Evolutionary conservation across 2,797 vertebrate species (phyloP).

Genomic region (Heterohyrax brucei): DNA sequence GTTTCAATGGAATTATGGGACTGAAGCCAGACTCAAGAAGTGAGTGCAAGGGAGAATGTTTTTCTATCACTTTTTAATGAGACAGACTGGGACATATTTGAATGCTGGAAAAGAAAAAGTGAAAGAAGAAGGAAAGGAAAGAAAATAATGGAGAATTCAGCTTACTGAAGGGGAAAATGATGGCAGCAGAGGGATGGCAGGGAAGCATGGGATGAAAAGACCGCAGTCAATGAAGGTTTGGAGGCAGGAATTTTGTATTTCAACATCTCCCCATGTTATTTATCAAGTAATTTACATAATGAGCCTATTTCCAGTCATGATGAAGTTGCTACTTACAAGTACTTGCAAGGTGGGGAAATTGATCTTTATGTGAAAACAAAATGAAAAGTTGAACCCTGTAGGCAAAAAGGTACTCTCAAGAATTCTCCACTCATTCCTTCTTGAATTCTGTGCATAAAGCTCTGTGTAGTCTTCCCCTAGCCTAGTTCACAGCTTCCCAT

Average conservation of each 20-base stretch:
- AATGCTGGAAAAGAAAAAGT: neutral
- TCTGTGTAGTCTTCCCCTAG: neutral
- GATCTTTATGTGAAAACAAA: conserved; percentile 13
- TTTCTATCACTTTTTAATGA: conserved; percentile 30
- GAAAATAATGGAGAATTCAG: neutral
- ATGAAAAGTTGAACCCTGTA: neutral
- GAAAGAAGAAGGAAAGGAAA: neutral
- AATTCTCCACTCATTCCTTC: neutral
- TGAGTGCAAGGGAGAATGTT: neutral
- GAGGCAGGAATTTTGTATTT: conserved; percentile 40
- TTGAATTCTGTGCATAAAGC: neutral
- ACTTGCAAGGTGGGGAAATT: conserved; percentile 1
- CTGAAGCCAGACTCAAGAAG: neutral
- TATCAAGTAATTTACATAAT: conserved; percentile 28
- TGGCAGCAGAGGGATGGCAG: neutral
- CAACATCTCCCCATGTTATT: conserved; percentile 14
- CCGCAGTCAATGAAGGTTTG: neutral
- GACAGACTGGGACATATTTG: neutral
- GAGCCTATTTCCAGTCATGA: neutral
- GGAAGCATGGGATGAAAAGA: neutral
- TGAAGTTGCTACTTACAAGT: neutral
- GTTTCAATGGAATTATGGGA: neutral
- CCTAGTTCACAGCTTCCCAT: neutral
- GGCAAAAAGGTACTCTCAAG: neutral
- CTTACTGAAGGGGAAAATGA: neutral